These are phyloP conservation scores for Lytechinus variegatus DNA, from an alignment of 35 echinoderm and acorn worm species.

Conservation along the genomic window DNA sequence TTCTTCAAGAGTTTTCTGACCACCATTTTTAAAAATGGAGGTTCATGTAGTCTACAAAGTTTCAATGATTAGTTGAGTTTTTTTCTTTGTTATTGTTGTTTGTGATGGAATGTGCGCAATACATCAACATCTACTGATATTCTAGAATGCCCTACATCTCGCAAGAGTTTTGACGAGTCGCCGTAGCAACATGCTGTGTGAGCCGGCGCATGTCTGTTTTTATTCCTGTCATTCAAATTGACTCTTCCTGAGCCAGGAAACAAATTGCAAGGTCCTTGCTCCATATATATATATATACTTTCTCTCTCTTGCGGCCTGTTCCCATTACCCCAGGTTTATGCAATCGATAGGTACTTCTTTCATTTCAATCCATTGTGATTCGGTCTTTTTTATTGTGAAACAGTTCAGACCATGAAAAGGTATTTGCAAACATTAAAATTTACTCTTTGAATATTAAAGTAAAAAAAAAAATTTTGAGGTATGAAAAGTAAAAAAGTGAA, in stretches of 20 bases:
- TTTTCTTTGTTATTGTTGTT: background rate
- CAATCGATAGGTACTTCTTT: background rate
- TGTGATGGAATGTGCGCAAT: background rate
- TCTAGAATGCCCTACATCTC: background rate
- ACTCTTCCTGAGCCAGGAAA: background rate
- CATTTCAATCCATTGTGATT: no score
- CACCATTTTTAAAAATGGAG: no score
- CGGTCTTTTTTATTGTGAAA: no score
- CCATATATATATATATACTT: background rate
- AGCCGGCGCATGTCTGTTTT: constrained; percentile 1
- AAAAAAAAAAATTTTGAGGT: no score
- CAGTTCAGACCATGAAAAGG: no score
- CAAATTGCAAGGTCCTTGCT: background rate
- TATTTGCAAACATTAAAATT: no score
- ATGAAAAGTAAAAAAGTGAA: no score
- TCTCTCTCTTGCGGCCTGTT: background rate
- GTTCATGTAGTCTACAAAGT: no score
- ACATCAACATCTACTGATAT: background rate
- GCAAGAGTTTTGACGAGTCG: constrained; percentile 15
- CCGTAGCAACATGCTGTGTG: background rate
- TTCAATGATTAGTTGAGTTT: background rate
- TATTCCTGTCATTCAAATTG: background rate
- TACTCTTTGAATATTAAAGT: no score
- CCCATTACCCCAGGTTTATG: background rate
- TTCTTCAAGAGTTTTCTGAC: no score